Percentiles rank a stretch among this genome's conserved stretches.
phyloP scores from a whole-genome alignment of 2,113 vertebrate genomes.

The Pangasianodon gigas region DNA sequence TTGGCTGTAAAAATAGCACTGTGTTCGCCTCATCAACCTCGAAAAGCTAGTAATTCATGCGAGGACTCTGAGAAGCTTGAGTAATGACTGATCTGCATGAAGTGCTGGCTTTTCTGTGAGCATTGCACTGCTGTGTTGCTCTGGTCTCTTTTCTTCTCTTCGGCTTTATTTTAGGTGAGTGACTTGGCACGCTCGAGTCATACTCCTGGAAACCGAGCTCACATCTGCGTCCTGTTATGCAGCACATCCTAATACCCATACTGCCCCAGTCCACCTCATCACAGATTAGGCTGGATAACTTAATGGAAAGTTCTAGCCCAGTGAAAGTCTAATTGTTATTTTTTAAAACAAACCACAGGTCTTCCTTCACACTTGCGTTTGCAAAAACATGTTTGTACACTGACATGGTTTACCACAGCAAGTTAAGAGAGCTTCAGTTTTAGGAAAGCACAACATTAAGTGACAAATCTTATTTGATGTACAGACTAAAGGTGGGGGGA shows the following conservation, averaged over 20 bases:
- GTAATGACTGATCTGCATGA: conserved; percentile 19
- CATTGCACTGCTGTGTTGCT: neutral
- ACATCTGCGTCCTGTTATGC: conserved; percentile 62
- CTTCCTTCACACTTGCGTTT: neutral
- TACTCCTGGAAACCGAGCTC: conserved; percentile 41
- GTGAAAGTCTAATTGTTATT: conserved; percentile 46
- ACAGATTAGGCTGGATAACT: conserved; percentile 48
- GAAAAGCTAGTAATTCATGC: conserved; percentile 32
- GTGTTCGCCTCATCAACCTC: neutral
- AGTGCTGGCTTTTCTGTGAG: conserved; percentile 25
- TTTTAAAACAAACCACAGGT: neutral
- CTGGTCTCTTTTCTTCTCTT: conserved; percentile 21
- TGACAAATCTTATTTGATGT: neutral
- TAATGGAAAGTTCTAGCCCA: conserved; percentile 54
- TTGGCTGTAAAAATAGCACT: neutral
- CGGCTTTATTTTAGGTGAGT: conserved; percentile 35
- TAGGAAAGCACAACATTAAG: neutral
- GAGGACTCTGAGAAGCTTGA: conserved; percentile 15
- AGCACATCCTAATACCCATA: conserved; percentile 46
- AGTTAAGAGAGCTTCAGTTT: neutral
- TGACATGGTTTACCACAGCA: conserved; percentile 16
- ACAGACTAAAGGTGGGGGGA: neutral
- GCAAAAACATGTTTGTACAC: neutral
- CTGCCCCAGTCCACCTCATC: conserved; percentile 7
- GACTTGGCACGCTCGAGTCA: conserved; percentile 31